phyloP scores from a whole-genome alignment of 2,113 vertebrate genomes.

The Cinclus cinclus region DNA sequence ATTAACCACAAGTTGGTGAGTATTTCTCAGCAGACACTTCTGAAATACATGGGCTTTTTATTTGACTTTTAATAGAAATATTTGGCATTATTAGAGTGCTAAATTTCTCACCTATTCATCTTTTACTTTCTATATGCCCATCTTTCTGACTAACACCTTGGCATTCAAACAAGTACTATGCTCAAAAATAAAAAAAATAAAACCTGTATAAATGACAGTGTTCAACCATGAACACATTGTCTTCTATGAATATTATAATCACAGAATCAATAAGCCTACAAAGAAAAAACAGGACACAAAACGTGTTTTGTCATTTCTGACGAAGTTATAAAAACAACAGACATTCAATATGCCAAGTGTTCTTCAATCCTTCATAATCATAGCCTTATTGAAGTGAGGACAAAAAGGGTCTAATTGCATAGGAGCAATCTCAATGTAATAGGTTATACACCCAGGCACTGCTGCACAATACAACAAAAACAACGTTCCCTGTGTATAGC shows the following conservation, averaged over 20 bases:
- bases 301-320: slow-evolving; percentile 99
- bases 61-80: slow-evolving; percentile 72
- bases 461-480: slow-evolving; percentile 96
- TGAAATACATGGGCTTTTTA: slow-evolving; percentile 54
- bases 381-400: slow-evolving; percentile 99
- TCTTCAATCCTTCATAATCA: slow-evolving; percentile 99
- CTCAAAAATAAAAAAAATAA: slow-evolving; percentile 78
- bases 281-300: slow-evolving; percentile 96
- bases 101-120: slow-evolving; percentile 78
- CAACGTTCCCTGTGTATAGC: slow-evolving; percentile 93
- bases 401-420: slow-evolving; percentile 99
- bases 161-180: slow-evolving; percentile 80
- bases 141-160: slow-evolving; percentile 82
- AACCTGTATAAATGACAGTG: slow-evolving; percentile 86
- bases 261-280: slow-evolving; percentile 99
- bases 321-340: slow-evolving; percentile 99
- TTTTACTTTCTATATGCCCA: slow-evolving; percentile 70
- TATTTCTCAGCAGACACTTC: slow-evolving; percentile 65
- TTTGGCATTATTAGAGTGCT: slow-evolving; percentile 69
- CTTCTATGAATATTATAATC: slow-evolving; percentile 99
- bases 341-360: slow-evolving; percentile 98
- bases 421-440: slow-evolving; percentile 99
- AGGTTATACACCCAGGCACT: slow-evolving; percentile 99
- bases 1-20: slow-evolving; percentile 39
- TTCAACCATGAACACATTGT: slow-evolving; percentile 86